These are phyloP conservation scores for Dendrophyllia cribrosa DNA, from an alignment of 64 coral and sea anemone genomes.

Conservation along the genomic window DNA sequence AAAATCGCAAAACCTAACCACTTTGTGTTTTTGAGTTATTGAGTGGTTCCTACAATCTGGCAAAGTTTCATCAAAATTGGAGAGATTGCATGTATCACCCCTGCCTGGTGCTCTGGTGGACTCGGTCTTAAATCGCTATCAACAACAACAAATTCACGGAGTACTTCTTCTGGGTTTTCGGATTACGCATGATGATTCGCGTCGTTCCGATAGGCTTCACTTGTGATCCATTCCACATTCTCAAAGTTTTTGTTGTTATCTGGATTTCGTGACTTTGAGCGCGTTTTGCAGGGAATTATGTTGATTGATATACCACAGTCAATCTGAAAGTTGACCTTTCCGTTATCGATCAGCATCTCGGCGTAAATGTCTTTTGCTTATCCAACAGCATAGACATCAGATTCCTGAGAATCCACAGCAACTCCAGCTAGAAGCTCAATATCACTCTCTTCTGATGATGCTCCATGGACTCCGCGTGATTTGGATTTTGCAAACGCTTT, in stretches of 20 bases:
- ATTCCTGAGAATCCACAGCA: background rate
- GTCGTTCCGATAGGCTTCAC: background rate
- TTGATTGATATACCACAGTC: constrained; percentile 52
- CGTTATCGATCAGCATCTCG: background rate
- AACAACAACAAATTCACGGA: background rate
- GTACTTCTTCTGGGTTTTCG: background rate
- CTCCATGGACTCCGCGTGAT: too few relatives aligned
- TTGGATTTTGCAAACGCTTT: background rate
- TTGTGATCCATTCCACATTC: constrained; percentile 32
- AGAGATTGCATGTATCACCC: too few relatives aligned
- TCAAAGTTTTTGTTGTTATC: background rate
- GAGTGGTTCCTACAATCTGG: too few relatives aligned
- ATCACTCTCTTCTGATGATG: background rate
- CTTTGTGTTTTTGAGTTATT: too few relatives aligned
- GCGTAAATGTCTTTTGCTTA: constrained; percentile 15
- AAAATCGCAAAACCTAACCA: too few relatives aligned
- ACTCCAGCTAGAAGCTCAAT: constrained; percentile 4
- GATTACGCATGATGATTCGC: background rate
- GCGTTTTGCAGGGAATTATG: constrained; percentile 3
- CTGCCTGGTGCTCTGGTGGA: too few relatives aligned
- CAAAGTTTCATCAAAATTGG: too few relatives aligned
- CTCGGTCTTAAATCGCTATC: background rate
- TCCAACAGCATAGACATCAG: background rate
- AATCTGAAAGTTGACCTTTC: constrained; percentile 20
- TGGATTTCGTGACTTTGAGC: background rate